Conservation (phyloP, 1,140 invertebrate species). For the Camponotus floridanus region DNA sequence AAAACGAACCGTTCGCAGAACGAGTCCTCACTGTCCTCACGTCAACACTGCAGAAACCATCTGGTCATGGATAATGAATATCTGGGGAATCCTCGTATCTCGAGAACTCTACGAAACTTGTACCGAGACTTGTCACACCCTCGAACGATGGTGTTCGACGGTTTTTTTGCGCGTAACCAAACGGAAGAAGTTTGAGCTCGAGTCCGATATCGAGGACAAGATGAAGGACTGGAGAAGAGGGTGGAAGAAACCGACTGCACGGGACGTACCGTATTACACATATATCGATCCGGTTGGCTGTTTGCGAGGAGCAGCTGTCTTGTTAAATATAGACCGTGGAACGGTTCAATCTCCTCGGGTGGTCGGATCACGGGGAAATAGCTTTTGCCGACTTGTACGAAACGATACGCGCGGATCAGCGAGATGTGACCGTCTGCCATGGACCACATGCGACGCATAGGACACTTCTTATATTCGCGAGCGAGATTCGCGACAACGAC, state of each 20-base stretch:
- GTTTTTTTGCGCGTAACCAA: conserved; percentile 51
- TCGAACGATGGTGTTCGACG: conserved; percentile 19
- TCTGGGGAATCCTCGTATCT: conserved; percentile 19
- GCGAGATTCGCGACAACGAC: neutral
- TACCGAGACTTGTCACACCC: neutral
- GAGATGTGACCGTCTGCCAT: neutral
- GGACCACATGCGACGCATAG: neutral
- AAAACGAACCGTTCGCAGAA: neutral
- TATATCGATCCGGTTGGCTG: conserved; percentile 40
- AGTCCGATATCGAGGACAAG: conserved; percentile 1
- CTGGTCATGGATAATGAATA: conserved; percentile 1
- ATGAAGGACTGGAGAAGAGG: neutral
- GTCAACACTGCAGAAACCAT: neutral
- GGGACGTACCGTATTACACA: conserved; percentile 18
- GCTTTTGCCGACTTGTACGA: conserved; percentile 48
- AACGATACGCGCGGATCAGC: conserved; percentile 43
- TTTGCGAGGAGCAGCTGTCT: conserved; percentile 46
- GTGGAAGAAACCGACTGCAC: conserved; percentile 25
- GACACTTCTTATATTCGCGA: neutral
- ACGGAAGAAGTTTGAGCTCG: conserved; percentile 35
- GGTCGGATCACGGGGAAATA: conserved; percentile 54
- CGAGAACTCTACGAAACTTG: conserved; percentile 26
- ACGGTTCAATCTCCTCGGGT: conserved; percentile 59
- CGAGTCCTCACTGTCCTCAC: neutral
- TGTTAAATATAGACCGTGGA: conserved; percentile 67